Percentiles rank a stretch among this genome's conserved stretches.
phyloP scores from a whole-genome alignment of 2,888 invertebrate species.

The Leptothorax acervorum region DNA sequence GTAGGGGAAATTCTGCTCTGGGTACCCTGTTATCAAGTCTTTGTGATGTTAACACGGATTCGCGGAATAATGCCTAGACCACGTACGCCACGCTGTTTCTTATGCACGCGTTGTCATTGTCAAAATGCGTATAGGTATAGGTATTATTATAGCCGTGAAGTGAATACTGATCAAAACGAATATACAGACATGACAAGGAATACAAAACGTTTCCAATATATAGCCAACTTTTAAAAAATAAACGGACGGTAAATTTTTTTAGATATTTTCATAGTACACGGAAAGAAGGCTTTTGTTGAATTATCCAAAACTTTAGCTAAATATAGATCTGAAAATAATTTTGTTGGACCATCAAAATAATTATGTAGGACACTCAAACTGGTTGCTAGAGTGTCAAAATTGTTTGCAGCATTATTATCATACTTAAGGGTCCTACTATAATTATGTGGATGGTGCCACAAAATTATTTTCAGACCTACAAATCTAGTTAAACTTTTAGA shows the following conservation, averaged over 20 bases:
- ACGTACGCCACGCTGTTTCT: constrained; percentile 33
- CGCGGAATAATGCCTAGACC: constrained; percentile 16
- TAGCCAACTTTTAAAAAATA: neutral
- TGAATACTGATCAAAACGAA: constrained; percentile 33
- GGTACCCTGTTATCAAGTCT: constrained; percentile 49
- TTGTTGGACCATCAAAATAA: no score
- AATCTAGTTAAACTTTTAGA: no score
- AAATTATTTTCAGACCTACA: no score
- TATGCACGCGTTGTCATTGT: constrained; percentile 23
- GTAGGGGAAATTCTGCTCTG: constrained; percentile 37
- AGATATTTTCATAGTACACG: neutral
- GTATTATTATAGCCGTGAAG: constrained; percentile 43
- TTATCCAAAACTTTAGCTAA: no score
- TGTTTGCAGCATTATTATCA: no score
- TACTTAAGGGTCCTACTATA: no score
- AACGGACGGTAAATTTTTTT: neutral
- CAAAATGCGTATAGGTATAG: constrained; percentile 14
- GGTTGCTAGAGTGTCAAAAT: no score
- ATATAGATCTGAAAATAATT: no score
- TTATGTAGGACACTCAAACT: no score
- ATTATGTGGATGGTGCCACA: no score
- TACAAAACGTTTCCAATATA: neutral
- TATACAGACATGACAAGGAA: neutral
- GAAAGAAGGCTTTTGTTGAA: no score
- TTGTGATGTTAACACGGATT: constrained; percentile 51